Base-by-base conservation (phyloP, 1,140 invertebrate genomes). In the Drosophila hydei region DNA sequence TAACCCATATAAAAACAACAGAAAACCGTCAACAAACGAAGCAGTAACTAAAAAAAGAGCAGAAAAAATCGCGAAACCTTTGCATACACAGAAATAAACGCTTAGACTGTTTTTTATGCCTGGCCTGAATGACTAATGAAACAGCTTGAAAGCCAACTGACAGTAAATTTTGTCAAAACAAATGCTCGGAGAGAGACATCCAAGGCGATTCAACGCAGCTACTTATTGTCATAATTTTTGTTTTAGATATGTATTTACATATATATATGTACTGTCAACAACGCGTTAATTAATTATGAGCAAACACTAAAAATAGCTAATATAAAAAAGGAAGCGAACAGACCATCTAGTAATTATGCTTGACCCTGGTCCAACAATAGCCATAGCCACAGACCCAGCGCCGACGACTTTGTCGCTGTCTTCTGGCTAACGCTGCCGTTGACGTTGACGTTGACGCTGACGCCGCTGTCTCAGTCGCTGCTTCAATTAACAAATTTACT, bases 311-410 rank as follows among this genome's bases (percentile, higher is more conserved):
- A 83, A 88, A 72, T 87, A 88, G 81, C 47, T 43, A 52, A 62
- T 56, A 56, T 6, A 67, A 43, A 38, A 67, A 14, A 42, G 38
- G 54, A 63, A 23, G 16, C 30, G 56, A 43, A 40, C 64, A 55
- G 60, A 40, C 52, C 56, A 75, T 56, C 77, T 61, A 78, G 83
- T 79, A 87, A 87, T 83, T 87, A 87, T 87, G 83, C 83, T 88
- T 87, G 83, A 88, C 83, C 83, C 83, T 87, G 83, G 83, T 79
- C 75, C 75, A 79, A 87, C 80, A 85, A 85, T 77, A 85, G 77
- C 51, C 72, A 54, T 33, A 69, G 42, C 30, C 72, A 27, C 33
- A 59, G 59, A 25, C 36, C 52, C 60, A 80, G 48, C 72, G 54
- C 52, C 70, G 45, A 52, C 65, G 54, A 70, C 59, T 72, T 74